phyloP scores from a whole-genome alignment of 1,140 invertebrate species.

The Tetranychus cinnabarinus region DNA sequence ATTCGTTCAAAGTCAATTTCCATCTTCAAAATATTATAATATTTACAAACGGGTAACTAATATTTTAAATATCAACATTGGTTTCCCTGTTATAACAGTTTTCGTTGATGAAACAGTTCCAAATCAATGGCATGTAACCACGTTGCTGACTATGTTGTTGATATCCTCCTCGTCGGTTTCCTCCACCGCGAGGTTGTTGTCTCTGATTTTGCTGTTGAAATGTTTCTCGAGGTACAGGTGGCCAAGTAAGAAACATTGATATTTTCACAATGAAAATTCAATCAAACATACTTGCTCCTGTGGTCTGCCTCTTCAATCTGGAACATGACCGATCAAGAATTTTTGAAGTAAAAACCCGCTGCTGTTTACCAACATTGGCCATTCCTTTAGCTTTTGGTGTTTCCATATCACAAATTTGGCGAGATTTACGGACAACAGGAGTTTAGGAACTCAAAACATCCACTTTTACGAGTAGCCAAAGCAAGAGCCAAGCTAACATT shows the following conservation, averaged over 20 bases:
- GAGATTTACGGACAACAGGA: conserved; percentile 5
- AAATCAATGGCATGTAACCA: no score
- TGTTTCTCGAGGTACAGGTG: not conserved
- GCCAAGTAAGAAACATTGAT: not conserved
- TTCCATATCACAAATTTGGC: conserved; percentile 4
- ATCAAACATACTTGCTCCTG: conserved; percentile 1
- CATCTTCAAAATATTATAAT: no score
- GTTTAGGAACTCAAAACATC: conserved; percentile 4
- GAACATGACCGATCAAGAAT: conserved; percentile 7
- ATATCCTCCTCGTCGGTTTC: not conserved
- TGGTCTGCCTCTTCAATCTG: conserved; percentile 7
- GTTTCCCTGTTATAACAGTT: no score
- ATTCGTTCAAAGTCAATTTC: no score
- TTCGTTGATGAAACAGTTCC: no score
- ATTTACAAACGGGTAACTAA: no score
- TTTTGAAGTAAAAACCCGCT: conserved; percentile 3
- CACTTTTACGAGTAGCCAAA: conserved; percentile 2
- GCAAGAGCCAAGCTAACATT: conserved; percentile 1
- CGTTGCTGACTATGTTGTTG: not conserved
- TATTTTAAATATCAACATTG: no score
- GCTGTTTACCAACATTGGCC: conserved; percentile 7
- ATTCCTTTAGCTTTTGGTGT: conserved; percentile 1
- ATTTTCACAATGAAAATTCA: not conserved
- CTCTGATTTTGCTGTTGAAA: not conserved
- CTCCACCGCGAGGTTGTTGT: not conserved